Evolutionary conservation across 2,113 vertebrate genomes (phyloP).

Genomic region (Syngnathus typhle): DNA sequence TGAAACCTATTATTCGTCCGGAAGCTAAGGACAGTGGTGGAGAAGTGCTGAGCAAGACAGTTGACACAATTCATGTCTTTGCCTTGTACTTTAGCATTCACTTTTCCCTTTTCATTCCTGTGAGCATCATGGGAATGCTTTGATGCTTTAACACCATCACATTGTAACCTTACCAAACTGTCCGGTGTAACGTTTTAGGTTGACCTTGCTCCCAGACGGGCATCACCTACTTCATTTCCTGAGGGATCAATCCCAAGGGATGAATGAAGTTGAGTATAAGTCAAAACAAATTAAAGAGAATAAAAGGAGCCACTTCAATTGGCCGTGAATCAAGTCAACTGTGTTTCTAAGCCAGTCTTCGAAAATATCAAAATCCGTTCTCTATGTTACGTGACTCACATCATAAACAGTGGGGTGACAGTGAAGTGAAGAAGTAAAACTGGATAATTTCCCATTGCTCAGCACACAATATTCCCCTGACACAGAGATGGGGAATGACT

Average conservation of each 20-base stretch:
- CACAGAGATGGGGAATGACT: background rate
- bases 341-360: too few relatives aligned
- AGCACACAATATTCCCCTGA: background rate
- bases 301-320: too few relatives aligned
- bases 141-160: background rate
- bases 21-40: slow-evolving; percentile 43
- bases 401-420: too few relatives aligned
- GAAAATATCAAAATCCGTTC: too few relatives aligned
- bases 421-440: background rate
- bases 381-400: too few relatives aligned
- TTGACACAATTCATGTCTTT: slow-evolving; percentile 40
- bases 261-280: too few relatives aligned
- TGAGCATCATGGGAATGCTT: background rate
- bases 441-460: background rate
- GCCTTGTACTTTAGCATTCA: slow-evolving; percentile 35
- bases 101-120: background rate
- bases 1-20: slow-evolving; percentile 39
- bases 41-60: slow-evolving; percentile 32
- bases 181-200: background rate
- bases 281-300: too few relatives aligned
- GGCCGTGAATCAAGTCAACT: too few relatives aligned
- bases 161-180: background rate
- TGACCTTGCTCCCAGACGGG: background rate
- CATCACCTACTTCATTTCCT: too few relatives aligned
- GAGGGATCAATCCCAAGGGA: too few relatives aligned